phyloP scores from a whole-genome alignment of 2,888 invertebrate genomes.

The Himalopsyche kuldschensis region DNA sequence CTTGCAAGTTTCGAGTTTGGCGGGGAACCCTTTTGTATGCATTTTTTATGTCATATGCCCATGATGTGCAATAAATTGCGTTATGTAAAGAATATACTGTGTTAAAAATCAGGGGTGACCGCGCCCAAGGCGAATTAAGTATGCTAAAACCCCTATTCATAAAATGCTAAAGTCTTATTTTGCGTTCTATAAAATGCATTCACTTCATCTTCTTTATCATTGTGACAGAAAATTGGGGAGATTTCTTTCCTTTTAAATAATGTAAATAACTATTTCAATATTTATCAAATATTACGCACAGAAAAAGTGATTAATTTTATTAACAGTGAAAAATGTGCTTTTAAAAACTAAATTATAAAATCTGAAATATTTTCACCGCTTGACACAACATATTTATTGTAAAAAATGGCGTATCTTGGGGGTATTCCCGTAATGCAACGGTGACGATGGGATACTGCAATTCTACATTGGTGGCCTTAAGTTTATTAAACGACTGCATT shows the following conservation, averaged over 20 bases:
- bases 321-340: too few relatives aligned
- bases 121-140: background rate
- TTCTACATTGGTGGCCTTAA: too few relatives aligned
- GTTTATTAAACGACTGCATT: too few relatives aligned
- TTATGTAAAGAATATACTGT: constrained; percentile 10
- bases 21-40: constrained; percentile 14
- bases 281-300: too few relatives aligned
- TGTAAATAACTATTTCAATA: too few relatives aligned
- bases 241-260: background rate
- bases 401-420: too few relatives aligned
- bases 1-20: background rate
- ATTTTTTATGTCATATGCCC: constrained; percentile 35
- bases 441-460: too few relatives aligned
- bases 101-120: background rate
- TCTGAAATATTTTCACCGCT: too few relatives aligned
- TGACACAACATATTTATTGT: too few relatives aligned
- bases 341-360: too few relatives aligned
- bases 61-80: constrained; percentile 38
- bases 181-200: background rate
- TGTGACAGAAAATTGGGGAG: background rate
- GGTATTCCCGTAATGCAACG: too few relatives aligned
- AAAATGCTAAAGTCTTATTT: background rate
- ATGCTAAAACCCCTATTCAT: background rate
- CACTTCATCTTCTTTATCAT: background rate
- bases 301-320: too few relatives aligned